Conservation (phyloP, 2,888 invertebrate species). For the Euphydryas editha region DNA sequence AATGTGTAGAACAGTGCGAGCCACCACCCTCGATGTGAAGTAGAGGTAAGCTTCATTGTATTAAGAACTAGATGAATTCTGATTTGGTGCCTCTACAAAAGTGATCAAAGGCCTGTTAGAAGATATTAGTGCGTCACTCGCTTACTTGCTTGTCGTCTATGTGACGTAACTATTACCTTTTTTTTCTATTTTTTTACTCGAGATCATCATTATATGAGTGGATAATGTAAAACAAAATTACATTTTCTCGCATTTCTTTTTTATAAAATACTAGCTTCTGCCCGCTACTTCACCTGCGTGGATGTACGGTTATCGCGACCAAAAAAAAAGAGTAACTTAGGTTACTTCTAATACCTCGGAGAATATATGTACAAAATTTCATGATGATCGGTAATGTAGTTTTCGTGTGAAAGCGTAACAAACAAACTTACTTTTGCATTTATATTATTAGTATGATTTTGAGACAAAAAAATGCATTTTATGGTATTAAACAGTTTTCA, state of each 20-base stretch:
- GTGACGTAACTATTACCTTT: slow-evolving; percentile 35
- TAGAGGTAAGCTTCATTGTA: slow-evolving; percentile 57
- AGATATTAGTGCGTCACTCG: slow-evolving; percentile 26
- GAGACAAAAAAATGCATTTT: too few species aligned
- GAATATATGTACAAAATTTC: too few species aligned
- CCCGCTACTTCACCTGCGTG: too few species aligned
- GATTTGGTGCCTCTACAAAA: slow-evolving; percentile 7
- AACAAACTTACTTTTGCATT: too few species aligned
- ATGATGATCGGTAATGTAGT: too few species aligned
- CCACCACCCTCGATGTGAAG: slow-evolving; percentile 48
- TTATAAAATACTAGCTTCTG: too few species aligned
- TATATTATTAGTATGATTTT: too few species aligned
- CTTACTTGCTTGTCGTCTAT: slow-evolving; percentile 16
- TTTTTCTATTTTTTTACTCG: not conserved
- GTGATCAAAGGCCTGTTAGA: slow-evolving; percentile 3
- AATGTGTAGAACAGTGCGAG: slow-evolving; percentile 57
- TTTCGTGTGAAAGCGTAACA: too few species aligned
- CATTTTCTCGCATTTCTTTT: not conserved
- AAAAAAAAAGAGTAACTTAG: too few species aligned
- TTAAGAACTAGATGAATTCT: not conserved
- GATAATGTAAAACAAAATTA: not conserved
- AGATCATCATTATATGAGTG: not conserved
- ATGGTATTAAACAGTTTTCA: too few species aligned
- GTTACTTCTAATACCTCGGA: too few species aligned
- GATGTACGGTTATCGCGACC: too few species aligned